These are phyloP conservation scores for Syngnathoides biaculeatus DNA, from an alignment of 2,113 vertebrate species.

Conservation along the genomic window DNA sequence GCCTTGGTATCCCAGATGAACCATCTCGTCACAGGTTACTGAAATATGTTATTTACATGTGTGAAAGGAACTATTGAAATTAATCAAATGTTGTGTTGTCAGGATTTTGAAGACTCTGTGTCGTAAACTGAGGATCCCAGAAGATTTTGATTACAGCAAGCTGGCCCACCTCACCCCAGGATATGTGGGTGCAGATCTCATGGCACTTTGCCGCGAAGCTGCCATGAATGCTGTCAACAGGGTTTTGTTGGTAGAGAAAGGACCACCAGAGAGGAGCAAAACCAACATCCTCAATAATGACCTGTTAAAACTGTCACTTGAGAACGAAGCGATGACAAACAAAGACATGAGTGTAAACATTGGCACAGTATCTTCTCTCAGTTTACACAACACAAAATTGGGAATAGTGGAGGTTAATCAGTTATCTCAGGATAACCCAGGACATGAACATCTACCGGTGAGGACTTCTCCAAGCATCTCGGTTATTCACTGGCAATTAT, in stretches of 20 bases:
- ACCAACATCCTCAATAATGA: neutral
- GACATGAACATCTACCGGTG: conserved; percentile 26
- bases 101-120: conserved; percentile 93
- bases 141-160: conserved; percentile 75
- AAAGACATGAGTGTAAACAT: neutral
- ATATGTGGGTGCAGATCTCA: conserved; percentile 91
- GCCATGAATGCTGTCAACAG: conserved; percentile 84
- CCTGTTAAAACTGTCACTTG: neutral
- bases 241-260: conserved; percentile 65
- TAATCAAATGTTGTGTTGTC: conserved; percentile 2
- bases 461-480: neutral
- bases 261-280: neutral
- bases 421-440: neutral
- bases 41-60: neutral
- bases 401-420: neutral
- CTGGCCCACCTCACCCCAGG: conserved; percentile 88
- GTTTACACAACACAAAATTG: neutral
- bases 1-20: conserved; percentile 93
- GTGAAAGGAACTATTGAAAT: neutral
- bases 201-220: conserved; percentile 92
- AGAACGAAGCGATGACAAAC: neutral
- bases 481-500: neutral
- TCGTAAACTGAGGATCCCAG: conserved; percentile 81
- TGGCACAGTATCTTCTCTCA: neutral
- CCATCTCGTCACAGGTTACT: conserved; percentile 81